phyloP scores from a whole-genome alignment of 2,888 invertebrate genomes.

The Diarsia rubi region DNA sequence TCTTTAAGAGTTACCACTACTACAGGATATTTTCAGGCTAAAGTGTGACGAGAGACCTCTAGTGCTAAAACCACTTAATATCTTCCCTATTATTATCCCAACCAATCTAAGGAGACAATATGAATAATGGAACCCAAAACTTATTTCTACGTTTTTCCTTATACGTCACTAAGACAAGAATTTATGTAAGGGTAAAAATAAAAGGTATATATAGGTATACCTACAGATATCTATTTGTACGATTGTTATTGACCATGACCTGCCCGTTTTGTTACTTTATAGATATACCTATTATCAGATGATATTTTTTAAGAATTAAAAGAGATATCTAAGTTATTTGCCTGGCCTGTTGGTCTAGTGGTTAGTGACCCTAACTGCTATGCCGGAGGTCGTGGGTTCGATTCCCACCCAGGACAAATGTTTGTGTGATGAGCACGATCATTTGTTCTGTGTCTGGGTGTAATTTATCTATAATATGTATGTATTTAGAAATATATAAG shows the following conservation, averaged over 20 bases:
- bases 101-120: background rate
- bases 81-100: background rate
- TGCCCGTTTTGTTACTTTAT: background rate
- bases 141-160: conserved; percentile 19
- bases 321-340: background rate
- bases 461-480: too few species aligned
- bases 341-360: too few species aligned
- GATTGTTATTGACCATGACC: background rate
- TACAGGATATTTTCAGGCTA: too few species aligned
- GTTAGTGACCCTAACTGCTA: too few species aligned
- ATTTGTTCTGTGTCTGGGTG: too few species aligned
- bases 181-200: background rate
- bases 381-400: too few species aligned
- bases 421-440: too few species aligned
- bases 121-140: conserved; percentile 21
- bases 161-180: background rate
- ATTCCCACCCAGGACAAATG: too few species aligned
- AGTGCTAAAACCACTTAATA: background rate
- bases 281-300: background rate
- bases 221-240: background rate
- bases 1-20: too few species aligned
- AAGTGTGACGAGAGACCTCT: background rate
- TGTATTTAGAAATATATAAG: too few species aligned
- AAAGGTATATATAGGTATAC: too few species aligned
- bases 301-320: background rate